Evolutionary conservation across 2,888 invertebrate species (phyloP).

Genomic region (Amaurobius ferox): DNA sequence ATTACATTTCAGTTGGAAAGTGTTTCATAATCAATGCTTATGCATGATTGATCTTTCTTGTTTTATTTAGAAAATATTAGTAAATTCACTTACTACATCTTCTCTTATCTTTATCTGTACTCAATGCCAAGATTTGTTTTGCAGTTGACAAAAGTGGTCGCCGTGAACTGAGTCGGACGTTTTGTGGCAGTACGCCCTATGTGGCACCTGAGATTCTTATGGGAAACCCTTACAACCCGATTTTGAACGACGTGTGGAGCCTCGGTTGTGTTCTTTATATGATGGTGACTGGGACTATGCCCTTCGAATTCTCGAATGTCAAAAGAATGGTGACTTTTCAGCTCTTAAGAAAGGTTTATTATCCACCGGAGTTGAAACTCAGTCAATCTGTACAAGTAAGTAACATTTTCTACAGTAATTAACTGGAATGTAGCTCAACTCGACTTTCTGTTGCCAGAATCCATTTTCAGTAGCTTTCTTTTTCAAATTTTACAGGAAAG

Average conservation of each 20-base stretch:
- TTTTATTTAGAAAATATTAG: no score
- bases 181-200: slow-evolving; percentile 92
- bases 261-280: slow-evolving; percentile 88
- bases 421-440: no score
- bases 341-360: slow-evolving; percentile 26
- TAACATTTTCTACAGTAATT: not conserved
- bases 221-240: slow-evolving; percentile 85
- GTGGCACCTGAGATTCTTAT: slow-evolving; percentile 90
- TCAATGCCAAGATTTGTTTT: no score
- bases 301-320: slow-evolving; percentile 87
- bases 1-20: no score
- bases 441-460: no score
- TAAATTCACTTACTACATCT: no score
- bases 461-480: no score
- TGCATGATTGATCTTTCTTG: no score
- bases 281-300: slow-evolving; percentile 89
- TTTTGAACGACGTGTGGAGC: slow-evolving; percentile 88
- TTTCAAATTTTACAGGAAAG: no score
- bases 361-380: slow-evolving; percentile 2
- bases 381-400: slow-evolving; percentile 13
- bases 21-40: no score
- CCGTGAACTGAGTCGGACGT: slow-evolving; percentile 87
- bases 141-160: slow-evolving; percentile 81
- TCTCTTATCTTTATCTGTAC: no score
- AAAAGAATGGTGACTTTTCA: slow-evolving; percentile 88